phyloP scores from a whole-genome alignment of 2,888 invertebrate species.

The Yponomeuta sedellus region DNA sequence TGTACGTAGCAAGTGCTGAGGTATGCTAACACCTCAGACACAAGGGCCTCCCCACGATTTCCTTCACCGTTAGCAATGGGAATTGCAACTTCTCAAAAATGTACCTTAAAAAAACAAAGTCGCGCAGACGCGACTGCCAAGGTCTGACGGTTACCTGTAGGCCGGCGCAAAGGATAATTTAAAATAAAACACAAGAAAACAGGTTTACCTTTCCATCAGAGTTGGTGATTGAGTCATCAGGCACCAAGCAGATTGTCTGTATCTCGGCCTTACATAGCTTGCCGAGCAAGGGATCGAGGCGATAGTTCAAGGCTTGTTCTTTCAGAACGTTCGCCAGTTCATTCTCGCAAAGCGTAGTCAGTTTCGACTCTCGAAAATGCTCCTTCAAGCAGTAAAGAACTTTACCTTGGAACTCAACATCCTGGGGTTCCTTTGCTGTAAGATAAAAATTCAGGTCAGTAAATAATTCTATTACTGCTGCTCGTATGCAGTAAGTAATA shows the following conservation, averaged over 20 bases:
- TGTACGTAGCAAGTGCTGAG: no score
- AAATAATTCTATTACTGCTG: no score
- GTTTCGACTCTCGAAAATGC: constrained; percentile 84
- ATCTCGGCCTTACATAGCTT: constrained; percentile 87
- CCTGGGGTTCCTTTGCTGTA: constrained; percentile 68
- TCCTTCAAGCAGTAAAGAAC: constrained; percentile 88
- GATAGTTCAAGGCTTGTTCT: constrained; percentile 93
- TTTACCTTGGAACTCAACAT: constrained; percentile 88
- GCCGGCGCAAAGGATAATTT: neutral
- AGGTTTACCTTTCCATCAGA: constrained; percentile 62
- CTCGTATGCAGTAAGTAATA: constrained; percentile 23
- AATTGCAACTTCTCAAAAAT: no score
- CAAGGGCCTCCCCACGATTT: no score
- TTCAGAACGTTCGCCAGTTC: constrained; percentile 89
- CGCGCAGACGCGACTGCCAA: no score
- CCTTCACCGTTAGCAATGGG: no score
- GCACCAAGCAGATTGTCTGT: constrained; percentile 77
- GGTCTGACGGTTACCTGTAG: no score
- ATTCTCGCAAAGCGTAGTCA: constrained; percentile 86
- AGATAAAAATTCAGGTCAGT: constrained; percentile 15
- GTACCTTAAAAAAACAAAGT: no score
- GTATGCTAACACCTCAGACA: no score
- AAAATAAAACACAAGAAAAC: neutral
- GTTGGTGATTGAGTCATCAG: constrained; percentile 59
- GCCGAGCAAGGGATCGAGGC: constrained; percentile 90